phyloP scores from a whole-genome alignment of 2,888 invertebrate species.

The Griposia aprilina region DNA sequence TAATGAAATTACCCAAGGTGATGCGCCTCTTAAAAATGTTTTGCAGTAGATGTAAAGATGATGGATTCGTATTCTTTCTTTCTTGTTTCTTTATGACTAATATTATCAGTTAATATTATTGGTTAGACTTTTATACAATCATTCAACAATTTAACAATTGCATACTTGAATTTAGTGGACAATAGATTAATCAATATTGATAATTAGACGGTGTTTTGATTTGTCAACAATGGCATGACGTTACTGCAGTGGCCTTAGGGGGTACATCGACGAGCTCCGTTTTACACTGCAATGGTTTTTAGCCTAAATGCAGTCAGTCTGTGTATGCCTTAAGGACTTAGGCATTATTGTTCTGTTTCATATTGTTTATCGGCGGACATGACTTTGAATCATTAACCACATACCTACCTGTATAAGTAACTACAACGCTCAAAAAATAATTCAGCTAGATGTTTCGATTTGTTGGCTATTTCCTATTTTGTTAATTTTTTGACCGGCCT shows the following conservation, averaged over 20 bases:
- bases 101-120: not conserved
- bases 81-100: not conserved
- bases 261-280: conserved; percentile 14
- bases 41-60: not conserved
- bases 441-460: not conserved
- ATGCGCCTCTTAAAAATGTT: not conserved
- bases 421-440: too few species aligned
- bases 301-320: not conserved
- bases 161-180: not conserved
- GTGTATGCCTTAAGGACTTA: conserved; percentile 28
- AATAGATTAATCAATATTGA: conserved; percentile 26
- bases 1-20: not conserved
- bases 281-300: conserved; percentile 15
- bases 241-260: conserved; percentile 17
- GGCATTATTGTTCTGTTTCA: conserved; percentile 22
- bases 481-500: not conserved
- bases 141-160: not conserved
- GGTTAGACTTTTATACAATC: conserved; percentile 4
- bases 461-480: not conserved
- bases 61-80: not conserved
- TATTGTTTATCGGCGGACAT: conserved; percentile 28
- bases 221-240: conserved; percentile 7
- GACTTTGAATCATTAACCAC: not conserved
- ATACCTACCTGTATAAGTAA: too few species aligned
- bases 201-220: not conserved